Percentiles rank a stretch among this genome's conserved stretches.
These are phyloP conservation scores for Ephialtes manifestator DNA, from an alignment of 2,888 invertebrate genomes.

Conservation along the genomic window DNA sequence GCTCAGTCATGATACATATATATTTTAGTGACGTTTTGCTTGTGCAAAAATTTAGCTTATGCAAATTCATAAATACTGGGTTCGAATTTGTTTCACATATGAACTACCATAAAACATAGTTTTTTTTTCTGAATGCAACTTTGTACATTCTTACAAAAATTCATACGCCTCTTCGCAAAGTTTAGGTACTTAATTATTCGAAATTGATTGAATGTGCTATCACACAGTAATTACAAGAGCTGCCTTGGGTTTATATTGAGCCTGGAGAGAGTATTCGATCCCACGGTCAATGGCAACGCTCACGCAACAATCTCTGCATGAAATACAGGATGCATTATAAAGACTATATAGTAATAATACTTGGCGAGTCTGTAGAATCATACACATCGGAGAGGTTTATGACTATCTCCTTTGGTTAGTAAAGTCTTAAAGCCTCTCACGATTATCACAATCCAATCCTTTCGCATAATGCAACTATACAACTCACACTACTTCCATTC, in stretches of 20 bases:
- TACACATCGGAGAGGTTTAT: slow-evolving; percentile 23
- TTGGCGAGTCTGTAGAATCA: background rate
- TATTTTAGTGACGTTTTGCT: no score
- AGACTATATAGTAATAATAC: slow-evolving; percentile 7
- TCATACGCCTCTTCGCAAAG: no score
- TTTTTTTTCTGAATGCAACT: no score
- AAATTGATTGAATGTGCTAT: background rate
- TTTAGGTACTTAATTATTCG: background rate
- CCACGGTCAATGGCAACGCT: slow-evolving; percentile 63
- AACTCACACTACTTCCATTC: slow-evolving; percentile 23
- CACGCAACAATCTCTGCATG: slow-evolving; percentile 33
- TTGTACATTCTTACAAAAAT: no score
- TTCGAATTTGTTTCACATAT: no score
- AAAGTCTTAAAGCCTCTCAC: slow-evolving; percentile 53
- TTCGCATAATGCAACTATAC: slow-evolving; percentile 34
- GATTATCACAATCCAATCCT: slow-evolving; percentile 55
- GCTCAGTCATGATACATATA: no score
- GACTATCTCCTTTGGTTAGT: slow-evolving; percentile 16
- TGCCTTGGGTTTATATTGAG: slow-evolving; percentile 8
- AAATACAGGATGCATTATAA: slow-evolving; percentile 30
- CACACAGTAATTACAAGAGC: background rate
- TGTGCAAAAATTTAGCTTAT: no score
- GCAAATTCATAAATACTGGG: no score
- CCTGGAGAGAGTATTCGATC: slow-evolving; percentile 42
- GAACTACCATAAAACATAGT: no score